A percentile compares a stretch with the other conserved stretches of the same genome.
Evolutionary conservation across 2,797 vertebrate species (phyloP).

Genomic region (Gallirallus australis): DNA sequence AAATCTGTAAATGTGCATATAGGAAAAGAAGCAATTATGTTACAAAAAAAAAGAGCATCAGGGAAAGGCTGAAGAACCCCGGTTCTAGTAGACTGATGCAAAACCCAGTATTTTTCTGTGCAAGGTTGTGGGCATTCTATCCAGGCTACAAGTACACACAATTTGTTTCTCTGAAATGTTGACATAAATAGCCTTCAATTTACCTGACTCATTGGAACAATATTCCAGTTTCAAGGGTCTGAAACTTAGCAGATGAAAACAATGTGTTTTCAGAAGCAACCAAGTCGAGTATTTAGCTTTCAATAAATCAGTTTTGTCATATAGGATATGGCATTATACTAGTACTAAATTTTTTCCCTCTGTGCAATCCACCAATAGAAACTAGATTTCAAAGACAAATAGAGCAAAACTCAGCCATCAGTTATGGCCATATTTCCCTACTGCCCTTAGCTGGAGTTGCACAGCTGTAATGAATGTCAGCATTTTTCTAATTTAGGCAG

Average conservation of each 20-base stretch:
- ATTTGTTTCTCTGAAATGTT: not conserved
- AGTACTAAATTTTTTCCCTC: not conserved
- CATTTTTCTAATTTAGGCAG: constrained; percentile 12
- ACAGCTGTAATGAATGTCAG: not conserved
- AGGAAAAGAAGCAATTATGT: not conserved
- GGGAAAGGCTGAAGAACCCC: not conserved
- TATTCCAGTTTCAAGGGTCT: not conserved
- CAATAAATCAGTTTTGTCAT: not conserved
- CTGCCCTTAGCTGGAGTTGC: not conserved
- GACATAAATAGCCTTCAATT: not conserved
- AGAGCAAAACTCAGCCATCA: not conserved
- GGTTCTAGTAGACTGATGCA: not conserved
- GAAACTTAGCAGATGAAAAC: not conserved
- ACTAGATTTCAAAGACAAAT: not conserved
- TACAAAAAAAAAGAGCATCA: not conserved
- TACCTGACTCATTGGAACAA: not conserved
- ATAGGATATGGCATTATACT: not conserved
- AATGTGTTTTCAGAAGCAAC: not conserved
- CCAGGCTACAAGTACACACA: not conserved
- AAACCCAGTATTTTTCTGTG: not conserved
- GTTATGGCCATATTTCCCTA: not conserved
- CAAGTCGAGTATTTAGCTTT: not conserved
- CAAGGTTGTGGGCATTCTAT: not conserved
- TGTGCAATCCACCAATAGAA: not conserved
- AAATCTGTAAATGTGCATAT: not conserved